These are phyloP conservation scores for Microctonus hyperodae DNA, from an alignment of 2,888 invertebrate species.

Conservation along the genomic window DNA sequence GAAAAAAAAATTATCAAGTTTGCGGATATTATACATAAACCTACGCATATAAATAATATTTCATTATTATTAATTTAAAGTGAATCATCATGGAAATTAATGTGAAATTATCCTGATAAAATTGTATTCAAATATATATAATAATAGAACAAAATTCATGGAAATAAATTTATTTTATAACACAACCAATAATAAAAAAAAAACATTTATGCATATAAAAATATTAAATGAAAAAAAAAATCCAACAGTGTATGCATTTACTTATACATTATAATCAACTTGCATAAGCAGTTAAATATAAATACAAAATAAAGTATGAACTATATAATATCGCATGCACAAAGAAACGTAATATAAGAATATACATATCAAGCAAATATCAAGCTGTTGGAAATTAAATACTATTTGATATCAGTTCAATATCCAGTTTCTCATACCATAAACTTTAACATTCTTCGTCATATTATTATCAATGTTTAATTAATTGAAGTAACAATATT, in stretches of 20 bases:
- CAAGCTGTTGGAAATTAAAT: neutral
- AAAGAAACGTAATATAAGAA: neutral
- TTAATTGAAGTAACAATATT: too few relatives aligned
- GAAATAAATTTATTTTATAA: neutral
- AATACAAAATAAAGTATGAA: neutral
- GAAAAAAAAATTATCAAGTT: neutral
- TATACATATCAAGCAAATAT: neutral
- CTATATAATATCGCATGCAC: neutral
- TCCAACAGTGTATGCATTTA: too few relatives aligned
- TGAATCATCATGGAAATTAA: constrained; percentile 1
- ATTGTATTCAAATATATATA: neutral
- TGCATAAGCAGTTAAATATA: neutral
- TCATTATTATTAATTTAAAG: neutral
- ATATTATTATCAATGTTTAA: too few relatives aligned
- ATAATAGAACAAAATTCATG: neutral
- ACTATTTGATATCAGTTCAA: neutral
- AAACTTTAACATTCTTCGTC: neutral
- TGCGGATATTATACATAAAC: neutral
- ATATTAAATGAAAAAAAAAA: neutral
- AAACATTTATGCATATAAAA: too few relatives aligned
- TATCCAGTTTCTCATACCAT: neutral
- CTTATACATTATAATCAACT: neutral
- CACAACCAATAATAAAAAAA: too few relatives aligned
- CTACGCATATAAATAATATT: neutral
- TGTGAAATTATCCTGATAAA: neutral